Conservation (phyloP, 2,113 vertebrate species). For the Recurvirostra avosetta region DNA sequence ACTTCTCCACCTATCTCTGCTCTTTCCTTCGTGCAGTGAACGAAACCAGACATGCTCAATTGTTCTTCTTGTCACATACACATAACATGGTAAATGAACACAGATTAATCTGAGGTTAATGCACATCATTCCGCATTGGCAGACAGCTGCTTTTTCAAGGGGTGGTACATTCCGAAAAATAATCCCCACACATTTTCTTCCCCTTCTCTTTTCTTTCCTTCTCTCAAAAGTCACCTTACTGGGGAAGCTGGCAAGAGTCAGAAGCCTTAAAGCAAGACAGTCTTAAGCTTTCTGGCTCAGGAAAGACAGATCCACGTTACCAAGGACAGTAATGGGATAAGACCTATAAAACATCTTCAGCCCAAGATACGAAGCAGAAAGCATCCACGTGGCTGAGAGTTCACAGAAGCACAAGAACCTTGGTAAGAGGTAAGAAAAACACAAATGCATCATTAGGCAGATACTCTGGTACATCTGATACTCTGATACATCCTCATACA, state of each 20-base stretch:
- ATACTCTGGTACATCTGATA: too few relatives aligned
- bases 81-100: rapidly evolving
- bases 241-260: background rate
- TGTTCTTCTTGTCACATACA: background rate
- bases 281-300: background rate
- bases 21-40: background rate
- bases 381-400: rapidly evolving
- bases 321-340: background rate
- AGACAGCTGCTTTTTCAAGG: background rate
- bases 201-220: background rate
- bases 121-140: rapidly evolving
- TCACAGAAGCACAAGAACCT: too few relatives aligned
- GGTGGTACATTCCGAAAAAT: background rate
- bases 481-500: too few relatives aligned
- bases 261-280: background rate
- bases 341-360: background rate
- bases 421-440: background rate
- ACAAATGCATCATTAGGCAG: background rate
- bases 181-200: background rate
- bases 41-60: background rate
- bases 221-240: background rate
- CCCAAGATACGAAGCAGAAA: background rate
- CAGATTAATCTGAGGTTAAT: background rate
- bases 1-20: background rate
- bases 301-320: background rate